Percentiles rank a stretch among this genome's conserved stretches.
Conservation (phyloP, 2,797 vertebrate species). For the Sebastes ruberrimus region DNA sequence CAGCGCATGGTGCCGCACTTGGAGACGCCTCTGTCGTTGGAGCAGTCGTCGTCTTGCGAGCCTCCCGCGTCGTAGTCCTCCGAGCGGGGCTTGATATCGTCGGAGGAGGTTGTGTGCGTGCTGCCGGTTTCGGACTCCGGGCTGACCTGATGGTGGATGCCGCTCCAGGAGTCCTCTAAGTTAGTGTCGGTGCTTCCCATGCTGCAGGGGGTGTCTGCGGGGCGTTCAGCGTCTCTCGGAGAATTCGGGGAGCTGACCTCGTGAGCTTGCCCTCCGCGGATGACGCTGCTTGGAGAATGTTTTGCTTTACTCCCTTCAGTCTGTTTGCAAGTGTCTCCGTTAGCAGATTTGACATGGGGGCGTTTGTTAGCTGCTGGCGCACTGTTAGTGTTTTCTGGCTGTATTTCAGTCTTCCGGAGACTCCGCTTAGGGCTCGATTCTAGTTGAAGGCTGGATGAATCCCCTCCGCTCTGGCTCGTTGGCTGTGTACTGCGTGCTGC, state of each 20-base stretch:
- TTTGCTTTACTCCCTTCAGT: slow-evolving; percentile 30
- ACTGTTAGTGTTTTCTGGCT: slow-evolving; percentile 19
- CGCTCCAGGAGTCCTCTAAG: slow-evolving; percentile 86
- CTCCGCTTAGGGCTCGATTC: slow-evolving; percentile 24
- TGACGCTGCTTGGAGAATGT: background rate
- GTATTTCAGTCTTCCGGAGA: slow-evolving; percentile 22
- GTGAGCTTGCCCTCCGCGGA: slow-evolving; percentile 19
- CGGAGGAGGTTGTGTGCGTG: slow-evolving; percentile 93
- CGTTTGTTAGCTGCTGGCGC: slow-evolving; percentile 20
- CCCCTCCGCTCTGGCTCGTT: slow-evolving; percentile 11
- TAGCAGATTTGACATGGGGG: slow-evolving; percentile 8
- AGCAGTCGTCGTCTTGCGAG: slow-evolving; percentile 97
- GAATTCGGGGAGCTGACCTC: slow-evolving; percentile 57
- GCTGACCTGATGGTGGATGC: slow-evolving; percentile 88
- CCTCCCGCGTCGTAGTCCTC: slow-evolving; percentile 98
- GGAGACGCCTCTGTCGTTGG: slow-evolving; percentile 91
- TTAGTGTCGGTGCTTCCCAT: slow-evolving; percentile 82
- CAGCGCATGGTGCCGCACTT: slow-evolving; percentile 96
- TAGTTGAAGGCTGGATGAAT: slow-evolving; percentile 9
- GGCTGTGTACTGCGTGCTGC: slow-evolving; percentile 13
- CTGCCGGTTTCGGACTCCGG: slow-evolving; percentile 95
- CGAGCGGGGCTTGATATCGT: slow-evolving; percentile 97
- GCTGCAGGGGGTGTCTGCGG: slow-evolving; percentile 83
- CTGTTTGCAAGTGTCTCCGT: slow-evolving; percentile 16
- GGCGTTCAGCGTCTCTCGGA: slow-evolving; percentile 78